phyloP scores from a whole-genome alignment of 1,140 invertebrate genomes.

The Cyphomyrmex costatus region DNA sequence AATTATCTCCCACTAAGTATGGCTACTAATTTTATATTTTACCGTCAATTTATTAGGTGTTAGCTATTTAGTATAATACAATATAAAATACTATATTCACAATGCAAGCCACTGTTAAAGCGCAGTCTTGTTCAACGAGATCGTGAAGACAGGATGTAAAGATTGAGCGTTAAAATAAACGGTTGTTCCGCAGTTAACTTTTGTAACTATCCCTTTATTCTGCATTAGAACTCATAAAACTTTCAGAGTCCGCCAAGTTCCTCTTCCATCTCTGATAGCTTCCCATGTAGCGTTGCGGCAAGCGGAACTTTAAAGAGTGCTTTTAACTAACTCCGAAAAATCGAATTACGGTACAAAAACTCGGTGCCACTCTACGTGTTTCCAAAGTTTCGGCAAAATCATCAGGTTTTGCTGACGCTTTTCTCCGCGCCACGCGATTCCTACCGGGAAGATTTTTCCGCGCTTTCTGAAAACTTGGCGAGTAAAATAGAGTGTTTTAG shows the following conservation, averaged over 20 bases:
- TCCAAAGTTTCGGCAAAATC: constrained; percentile 50
- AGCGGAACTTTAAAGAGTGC: constrained; percentile 56
- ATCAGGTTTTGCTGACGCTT: constrained; percentile 45
- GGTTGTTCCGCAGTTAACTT: constrained; percentile 47
- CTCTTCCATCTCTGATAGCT: constrained; percentile 58
- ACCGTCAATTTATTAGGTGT: too few species aligned
- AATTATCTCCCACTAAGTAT: too few species aligned
- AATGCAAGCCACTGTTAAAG: too few species aligned
- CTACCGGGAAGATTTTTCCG: constrained; percentile 43
- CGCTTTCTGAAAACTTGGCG: constrained; percentile 19
- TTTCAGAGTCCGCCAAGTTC: constrained; percentile 37
- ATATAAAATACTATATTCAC: too few species aligned
- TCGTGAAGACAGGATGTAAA: constrained; percentile 59
- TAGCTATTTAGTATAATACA: too few species aligned
- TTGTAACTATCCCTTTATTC: constrained; percentile 59
- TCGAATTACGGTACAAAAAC: constrained; percentile 58
- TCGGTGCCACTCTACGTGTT: constrained; percentile 54
- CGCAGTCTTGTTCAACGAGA: not conserved
- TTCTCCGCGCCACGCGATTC: constrained; percentile 21
- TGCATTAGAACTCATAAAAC: constrained; percentile 58
- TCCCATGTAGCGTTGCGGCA: constrained; percentile 44
- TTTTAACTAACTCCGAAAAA: constrained; percentile 63
- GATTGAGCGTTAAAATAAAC: constrained; percentile 64
- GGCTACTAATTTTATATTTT: too few species aligned
- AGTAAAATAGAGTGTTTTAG: constrained; percentile 31